Evolutionary conservation across 2,797 vertebrate species (phyloP), one percentile per base, ranked within the genome.

Genomic region (Oophaga sylvatica): DNA sequence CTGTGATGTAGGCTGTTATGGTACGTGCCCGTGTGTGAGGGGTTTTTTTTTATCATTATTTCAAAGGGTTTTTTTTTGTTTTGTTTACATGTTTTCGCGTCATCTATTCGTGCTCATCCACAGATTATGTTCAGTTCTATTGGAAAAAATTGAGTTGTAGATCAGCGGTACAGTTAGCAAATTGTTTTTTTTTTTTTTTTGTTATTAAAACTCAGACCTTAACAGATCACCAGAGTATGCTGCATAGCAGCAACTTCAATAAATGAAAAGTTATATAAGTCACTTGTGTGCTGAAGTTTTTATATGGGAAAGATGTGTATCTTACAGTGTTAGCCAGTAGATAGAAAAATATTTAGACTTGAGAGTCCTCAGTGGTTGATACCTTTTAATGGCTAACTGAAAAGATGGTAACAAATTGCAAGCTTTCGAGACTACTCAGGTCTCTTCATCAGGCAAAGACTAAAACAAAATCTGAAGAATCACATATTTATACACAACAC

Each of bases 171-270:
- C 91, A 80, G 70, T 90, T 91, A 90, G 93, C 91, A 91, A 71
- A 45, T 92, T 53, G 48, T 90, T 92, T 91, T 90, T 26, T 78
- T 90, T 90, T 92, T 94, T 93, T 88, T 92, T 70, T 77, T 77
- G 60, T 79, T 90, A 93, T 45, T 53, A 89, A 90, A 90, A 90
- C 48, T 67, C 60, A 53, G 86, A 90, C 91, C 90, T 92, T 91
- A 91, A 92, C 92, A 90, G 91, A 75, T 91, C 90, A 89, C 83
- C 57, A 89, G 80, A 90, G 91, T 88, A 91, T 68, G 92, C 93
- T 93, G 93, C 92, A 91, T 91, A 92, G 93, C 92, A 91, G 92
- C 90, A 89, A 63, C 13, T 92, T 93, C 90, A 90, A 94, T 93
- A 93, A 94, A 91, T 90, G 92, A 81, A 62, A 77, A 90, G 90